Conservation (phyloP, 23 tunicate species). For the Styela plicata region DNA sequence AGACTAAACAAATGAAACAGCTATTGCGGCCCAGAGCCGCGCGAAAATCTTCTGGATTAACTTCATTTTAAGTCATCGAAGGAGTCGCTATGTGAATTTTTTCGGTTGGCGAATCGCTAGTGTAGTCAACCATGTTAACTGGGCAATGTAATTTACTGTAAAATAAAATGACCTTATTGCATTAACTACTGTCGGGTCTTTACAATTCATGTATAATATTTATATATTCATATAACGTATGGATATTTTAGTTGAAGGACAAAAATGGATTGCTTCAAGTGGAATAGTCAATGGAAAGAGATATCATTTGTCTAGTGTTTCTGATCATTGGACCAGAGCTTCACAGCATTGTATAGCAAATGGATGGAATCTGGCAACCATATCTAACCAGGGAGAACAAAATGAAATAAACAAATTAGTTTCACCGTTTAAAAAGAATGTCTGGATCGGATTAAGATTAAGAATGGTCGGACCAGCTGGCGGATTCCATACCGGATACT, state of each 20-base stretch:
- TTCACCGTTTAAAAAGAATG: not conserved
- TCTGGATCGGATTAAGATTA: not conserved
- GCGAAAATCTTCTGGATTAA: too few species aligned
- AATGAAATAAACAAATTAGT: not conserved
- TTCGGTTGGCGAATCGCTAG: too few species aligned
- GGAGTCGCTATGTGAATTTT: too few species aligned
- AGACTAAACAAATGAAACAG: too few species aligned
- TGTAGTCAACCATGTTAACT: too few species aligned
- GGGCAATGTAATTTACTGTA: too few species aligned
- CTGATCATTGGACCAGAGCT: not conserved
- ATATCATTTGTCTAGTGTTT: not conserved
- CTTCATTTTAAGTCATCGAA: too few species aligned
- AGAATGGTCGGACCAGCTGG: conserved; percentile 1
- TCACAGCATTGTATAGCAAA: not conserved
- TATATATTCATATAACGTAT: too few species aligned
- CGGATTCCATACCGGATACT: not conserved
- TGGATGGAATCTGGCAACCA: not conserved
- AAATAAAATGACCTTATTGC: too few species aligned
- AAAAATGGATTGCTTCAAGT: not conserved
- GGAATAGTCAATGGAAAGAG: not conserved
- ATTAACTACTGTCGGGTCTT: too few species aligned
- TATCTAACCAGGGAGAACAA: not conserved
- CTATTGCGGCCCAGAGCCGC: too few species aligned
- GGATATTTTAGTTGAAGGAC: not conserved
- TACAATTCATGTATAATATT: too few species aligned